These are phyloP conservation scores for Anastatus disparis DNA, from an alignment of 1,140 invertebrate genomes.

Conservation along the genomic window DNA sequence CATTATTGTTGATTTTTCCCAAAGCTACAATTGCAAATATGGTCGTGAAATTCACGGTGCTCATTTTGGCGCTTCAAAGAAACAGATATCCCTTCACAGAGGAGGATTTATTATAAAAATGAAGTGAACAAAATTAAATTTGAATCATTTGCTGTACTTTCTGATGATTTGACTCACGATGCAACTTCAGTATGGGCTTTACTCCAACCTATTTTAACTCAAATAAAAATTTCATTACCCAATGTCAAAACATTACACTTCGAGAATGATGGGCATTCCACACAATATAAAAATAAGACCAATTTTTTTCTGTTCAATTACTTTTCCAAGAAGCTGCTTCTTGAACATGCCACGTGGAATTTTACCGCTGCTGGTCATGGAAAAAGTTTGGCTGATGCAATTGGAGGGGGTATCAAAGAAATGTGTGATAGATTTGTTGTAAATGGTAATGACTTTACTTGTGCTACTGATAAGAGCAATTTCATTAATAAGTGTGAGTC, in stretches of 20 bases:
- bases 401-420: constrained; percentile 60
- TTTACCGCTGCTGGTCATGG: constrained; percentile 63
- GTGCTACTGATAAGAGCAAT: constrained; percentile 21
- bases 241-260: constrained; percentile 42
- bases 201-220: constrained; percentile 49
- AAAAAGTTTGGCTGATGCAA: constrained; percentile 62
- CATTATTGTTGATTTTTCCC: constrained; percentile 55
- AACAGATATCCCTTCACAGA: constrained; percentile 47
- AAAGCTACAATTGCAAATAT: constrained; percentile 57
- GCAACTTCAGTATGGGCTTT: constrained; percentile 55
- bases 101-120: constrained; percentile 41
- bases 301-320: constrained; percentile 40
- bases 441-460: constrained; percentile 51
- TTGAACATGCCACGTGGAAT: constrained; percentile 42
- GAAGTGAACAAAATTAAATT: constrained; percentile 35
- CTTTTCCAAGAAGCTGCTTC: constrained; percentile 7
- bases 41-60: constrained; percentile 52
- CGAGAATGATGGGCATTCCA: constrained; percentile 44
- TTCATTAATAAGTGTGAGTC: constrained; percentile 23
- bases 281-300: too few species aligned
- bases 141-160: constrained; percentile 49
- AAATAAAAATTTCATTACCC: constrained; percentile 14
- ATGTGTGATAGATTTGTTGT: constrained; percentile 54
- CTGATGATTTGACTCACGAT: constrained; percentile 39
- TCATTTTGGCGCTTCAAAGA: constrained; percentile 51